Base-by-base conservation (phyloP, 2,797 vertebrate genomes). In the Alauda arvensis region DNA sequence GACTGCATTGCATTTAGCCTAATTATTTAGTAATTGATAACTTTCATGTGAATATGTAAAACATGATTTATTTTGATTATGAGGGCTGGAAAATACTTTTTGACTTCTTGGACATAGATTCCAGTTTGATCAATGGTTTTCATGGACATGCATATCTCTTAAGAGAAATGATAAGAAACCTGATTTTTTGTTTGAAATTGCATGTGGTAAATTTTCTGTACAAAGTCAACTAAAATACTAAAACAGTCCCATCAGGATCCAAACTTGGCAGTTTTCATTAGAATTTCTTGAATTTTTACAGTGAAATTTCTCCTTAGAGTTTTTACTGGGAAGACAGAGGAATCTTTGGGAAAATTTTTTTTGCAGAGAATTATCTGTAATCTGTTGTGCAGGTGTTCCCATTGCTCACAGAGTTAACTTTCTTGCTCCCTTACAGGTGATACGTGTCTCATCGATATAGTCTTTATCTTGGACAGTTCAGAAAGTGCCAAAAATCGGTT, bases 391-490 rank as follows among this genome's bases (percentile, higher is more conserved):
- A 74, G 19, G 7, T 61, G 28, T 85, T 40, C 31, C 31, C 57
- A 31, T 62, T 26, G 48, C 57, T 85, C 61, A 83, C 4, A 55
- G 28, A n/a, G 80, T 48, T 84, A 77, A 87, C 7, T 66, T 87
- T 62, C 77, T 90, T 89, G 23, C 91, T 91, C 34, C 82, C 6
- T 93, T 95, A 63, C 94, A 97, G 97, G 92, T 72, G 62, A 81
- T 33, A 26, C 2, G 18, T 97, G 96, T 86, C 94, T 95, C 51
- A 34, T 96, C 77, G 97, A 97, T 57, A 52, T 96, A 89, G 94
- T 96, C 28, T 99, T 99, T 94, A 96, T 99, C 43, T 76, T 99
- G 96, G 98, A 99, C 97, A 99, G 98, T 94, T 99, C 99, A 4
- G 98, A 99, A 94, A 99, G 98, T 29, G 97, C 98, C 26, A 98